Percentiles rank a stretch among this genome's conserved stretches.
Conservation (phyloP, 2,797 vertebrate genomes). For the Eupleurogrammus muticus region DNA sequence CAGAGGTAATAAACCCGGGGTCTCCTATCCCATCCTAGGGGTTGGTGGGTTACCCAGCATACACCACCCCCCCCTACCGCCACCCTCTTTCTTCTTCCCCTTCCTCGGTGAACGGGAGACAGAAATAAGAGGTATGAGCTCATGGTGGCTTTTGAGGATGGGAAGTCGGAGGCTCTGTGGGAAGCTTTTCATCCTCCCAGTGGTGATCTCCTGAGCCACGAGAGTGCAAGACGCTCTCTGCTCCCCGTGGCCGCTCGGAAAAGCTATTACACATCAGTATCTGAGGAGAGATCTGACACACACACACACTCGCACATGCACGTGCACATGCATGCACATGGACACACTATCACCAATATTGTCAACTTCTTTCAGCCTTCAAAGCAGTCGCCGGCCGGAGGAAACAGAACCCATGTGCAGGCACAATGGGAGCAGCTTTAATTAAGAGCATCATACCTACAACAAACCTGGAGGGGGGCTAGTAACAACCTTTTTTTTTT, state of each 20-base stretch:
- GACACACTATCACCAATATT: conserved; percentile 63
- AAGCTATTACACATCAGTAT: conserved; percentile 84
- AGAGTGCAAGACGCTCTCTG: conserved; percentile 92
- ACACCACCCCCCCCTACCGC: conserved; percentile 72
- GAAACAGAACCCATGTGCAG: conserved; percentile 65
- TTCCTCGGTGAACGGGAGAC: conserved; percentile 86
- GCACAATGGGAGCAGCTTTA: conserved; percentile 80
- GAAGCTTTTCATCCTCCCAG: conserved; percentile 99
- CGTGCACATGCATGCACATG: conserved; percentile 24
- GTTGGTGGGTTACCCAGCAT: too few species aligned
- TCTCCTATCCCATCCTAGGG: too few species aligned
- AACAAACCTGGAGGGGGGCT: conserved; percentile 71
- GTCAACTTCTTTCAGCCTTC: conserved; percentile 75
- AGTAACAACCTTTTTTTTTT: conserved; percentile 63
- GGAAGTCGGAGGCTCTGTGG: conserved; percentile 94
- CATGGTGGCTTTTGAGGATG: conserved; percentile 93
- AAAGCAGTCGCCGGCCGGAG: conserved; percentile 67
- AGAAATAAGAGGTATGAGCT: conserved; percentile 95
- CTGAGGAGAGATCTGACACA: conserved; percentile 55
- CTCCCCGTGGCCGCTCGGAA: conserved; percentile 94
- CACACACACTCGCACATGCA: conserved; percentile 26
- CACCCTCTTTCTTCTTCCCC: conserved; percentile 46
- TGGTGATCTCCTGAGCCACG: conserved; percentile 93
- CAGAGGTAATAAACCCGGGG: conserved; percentile 83
- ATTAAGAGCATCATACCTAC: conserved; percentile 77